Conservation (phyloP, 2,888 invertebrate genomes). For the Brachypalpus laphriformis region DNA sequence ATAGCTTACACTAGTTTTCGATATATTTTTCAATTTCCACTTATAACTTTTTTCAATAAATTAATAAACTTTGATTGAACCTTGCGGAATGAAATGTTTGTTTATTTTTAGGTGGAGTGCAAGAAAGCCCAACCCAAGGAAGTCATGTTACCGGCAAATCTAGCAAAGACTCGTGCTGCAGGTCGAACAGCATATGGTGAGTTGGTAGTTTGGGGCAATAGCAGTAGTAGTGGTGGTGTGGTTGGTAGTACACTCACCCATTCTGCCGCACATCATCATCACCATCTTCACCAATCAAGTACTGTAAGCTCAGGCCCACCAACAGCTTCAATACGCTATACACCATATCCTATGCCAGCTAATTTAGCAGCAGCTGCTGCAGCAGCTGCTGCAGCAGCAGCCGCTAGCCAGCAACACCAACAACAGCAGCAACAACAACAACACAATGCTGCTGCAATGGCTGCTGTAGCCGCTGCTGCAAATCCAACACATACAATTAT, state of each 20-base stretch:
- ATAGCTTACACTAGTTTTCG: too few relatives aligned
- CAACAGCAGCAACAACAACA: slow-evolving; percentile 81
- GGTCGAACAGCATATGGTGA: slow-evolving; percentile 98
- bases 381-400: slow-evolving; percentile 79
- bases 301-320: slow-evolving; percentile 63
- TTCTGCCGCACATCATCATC: slow-evolving; percentile 73
- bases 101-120: slow-evolving; percentile 95
- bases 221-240: slow-evolving; percentile 83
- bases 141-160: slow-evolving; percentile 99
- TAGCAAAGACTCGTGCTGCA: slow-evolving; percentile 97
- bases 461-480: slow-evolving; percentile 77
- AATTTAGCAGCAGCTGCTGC: slow-evolving; percentile 82
- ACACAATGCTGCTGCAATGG: slow-evolving; percentile 79
- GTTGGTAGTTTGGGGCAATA: slow-evolving; percentile 93
- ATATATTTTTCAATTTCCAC: too few relatives aligned
- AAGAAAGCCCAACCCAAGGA: slow-evolving; percentile 99
- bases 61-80: too few relatives aligned
- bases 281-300: slow-evolving; percentile 74
- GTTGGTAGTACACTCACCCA: slow-evolving; percentile 79
- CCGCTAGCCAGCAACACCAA: slow-evolving; percentile 82
- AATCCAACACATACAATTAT: slow-evolving; percentile 78
- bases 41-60: too few relatives aligned
- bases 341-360: slow-evolving; percentile 86
- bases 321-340: slow-evolving; percentile 85
- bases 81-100: too few relatives aligned